phyloP scores from a whole-genome alignment of 2,113 vertebrate genomes.

The Porphyrio hochstetteri region DNA sequence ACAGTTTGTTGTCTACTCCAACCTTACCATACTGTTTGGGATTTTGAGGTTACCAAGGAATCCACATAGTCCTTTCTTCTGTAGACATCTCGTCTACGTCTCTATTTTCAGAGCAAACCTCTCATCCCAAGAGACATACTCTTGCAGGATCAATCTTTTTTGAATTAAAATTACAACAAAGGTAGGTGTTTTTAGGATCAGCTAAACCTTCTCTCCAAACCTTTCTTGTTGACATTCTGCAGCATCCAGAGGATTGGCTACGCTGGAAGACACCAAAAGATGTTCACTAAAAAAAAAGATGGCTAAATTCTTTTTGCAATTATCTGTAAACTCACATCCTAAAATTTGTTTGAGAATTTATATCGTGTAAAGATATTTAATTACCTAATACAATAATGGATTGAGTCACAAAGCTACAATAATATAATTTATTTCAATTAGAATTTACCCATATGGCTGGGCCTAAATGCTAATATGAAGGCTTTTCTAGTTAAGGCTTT shows the following conservation, averaged over 20 bases:
- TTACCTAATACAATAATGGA: neutral
- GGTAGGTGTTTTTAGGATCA: constrained; percentile 22
- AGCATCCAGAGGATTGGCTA: constrained; percentile 29
- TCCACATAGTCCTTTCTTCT: constrained; percentile 21
- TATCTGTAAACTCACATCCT: neutral
- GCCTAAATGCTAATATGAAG: neutral
- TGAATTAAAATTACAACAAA: constrained; percentile 34
- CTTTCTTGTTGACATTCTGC: constrained; percentile 21
- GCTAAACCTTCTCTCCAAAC: constrained; percentile 15
- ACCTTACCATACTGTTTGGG: constrained; percentile 5
- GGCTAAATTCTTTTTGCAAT: constrained; percentile 10
- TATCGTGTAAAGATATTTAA: neutral
- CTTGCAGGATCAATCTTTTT: constrained; percentile 2
- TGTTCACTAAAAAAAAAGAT: constrained; percentile 19
- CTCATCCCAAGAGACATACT: neutral
- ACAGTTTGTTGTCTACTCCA: constrained; percentile 15
- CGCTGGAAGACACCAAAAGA: neutral
- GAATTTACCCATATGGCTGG: neutral
- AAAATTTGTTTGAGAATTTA: constrained; percentile 2
- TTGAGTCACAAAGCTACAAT: neutral
- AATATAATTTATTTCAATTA: neutral
- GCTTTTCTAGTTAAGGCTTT: neutral
- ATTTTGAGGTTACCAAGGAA: constrained; percentile 36
- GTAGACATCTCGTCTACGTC: constrained; percentile 24
- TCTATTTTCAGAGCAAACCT: constrained; percentile 41